Evolutionary conservation across 2,888 invertebrate genomes (phyloP).

Genomic region (Romanomermis culicivorax): DNA sequence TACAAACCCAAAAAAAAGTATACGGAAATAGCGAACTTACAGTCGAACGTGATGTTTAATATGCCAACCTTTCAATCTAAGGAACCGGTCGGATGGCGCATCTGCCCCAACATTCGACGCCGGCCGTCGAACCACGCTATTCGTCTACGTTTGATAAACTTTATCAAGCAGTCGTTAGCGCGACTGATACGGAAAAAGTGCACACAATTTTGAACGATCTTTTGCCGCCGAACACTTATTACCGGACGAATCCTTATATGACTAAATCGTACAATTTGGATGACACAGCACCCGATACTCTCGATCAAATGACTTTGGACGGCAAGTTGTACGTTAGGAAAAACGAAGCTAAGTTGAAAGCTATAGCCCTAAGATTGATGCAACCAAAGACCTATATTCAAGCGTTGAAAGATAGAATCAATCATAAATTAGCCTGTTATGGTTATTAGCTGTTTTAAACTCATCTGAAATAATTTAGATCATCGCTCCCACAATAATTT

Average conservation of each 20-base stretch:
- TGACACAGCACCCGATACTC: slow-evolving; percentile 50
- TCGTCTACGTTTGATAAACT: slow-evolving; percentile 34
- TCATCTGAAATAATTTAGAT: too few relatives aligned
- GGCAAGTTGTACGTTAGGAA: slow-evolving; percentile 54
- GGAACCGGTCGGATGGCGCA: too few relatives aligned
- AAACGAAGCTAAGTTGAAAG: slow-evolving; percentile 48
- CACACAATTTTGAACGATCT: slow-evolving; percentile 53
- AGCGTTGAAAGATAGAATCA: slow-evolving; percentile 8
- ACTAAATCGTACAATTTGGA: slow-evolving; percentile 56
- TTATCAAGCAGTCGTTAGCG: not conserved
- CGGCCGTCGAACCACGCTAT: slow-evolving; percentile 46
- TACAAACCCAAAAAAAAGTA: too few relatives aligned
- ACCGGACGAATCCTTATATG: slow-evolving; percentile 65
- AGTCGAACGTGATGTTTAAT: too few relatives aligned
- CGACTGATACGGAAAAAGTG: slow-evolving; percentile 24
- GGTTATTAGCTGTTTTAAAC: too few relatives aligned
- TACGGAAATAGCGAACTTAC: too few relatives aligned
- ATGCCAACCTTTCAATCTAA: too few relatives aligned
- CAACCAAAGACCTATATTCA: slow-evolving; percentile 18
- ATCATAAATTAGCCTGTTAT: not conserved
- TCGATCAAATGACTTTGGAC: slow-evolving; percentile 49
- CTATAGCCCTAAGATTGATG: slow-evolving; percentile 22
- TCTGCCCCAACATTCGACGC: too few relatives aligned
- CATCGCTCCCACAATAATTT: too few relatives aligned
- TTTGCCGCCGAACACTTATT: slow-evolving; percentile 50